Base-by-base conservation (phyloP, 1,140 invertebrate genomes). In the Lepidostoma basale region DNA sequence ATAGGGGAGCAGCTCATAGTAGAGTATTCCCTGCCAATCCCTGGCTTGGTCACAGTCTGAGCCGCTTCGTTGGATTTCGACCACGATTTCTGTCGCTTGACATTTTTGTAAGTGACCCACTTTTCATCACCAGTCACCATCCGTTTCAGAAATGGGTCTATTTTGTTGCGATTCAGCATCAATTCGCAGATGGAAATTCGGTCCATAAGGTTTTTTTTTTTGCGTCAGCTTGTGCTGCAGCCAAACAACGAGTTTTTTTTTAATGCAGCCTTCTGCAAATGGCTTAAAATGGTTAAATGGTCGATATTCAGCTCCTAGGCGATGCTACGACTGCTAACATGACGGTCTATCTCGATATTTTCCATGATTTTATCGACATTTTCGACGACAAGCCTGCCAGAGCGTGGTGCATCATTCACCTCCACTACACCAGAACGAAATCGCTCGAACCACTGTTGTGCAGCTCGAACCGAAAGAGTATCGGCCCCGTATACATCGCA, bases 271-370 rank as follows among this genome's bases (percentile, higher is more conserved):
- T 45, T 45, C 42, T 45, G 42, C 42, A 45, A 45, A 45, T 45
- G 2, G 42, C 20, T 45, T 18, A 45, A 45, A 45, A 5, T 18
- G 42, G 42, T 45, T 45, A 16, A 16, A 45, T 45, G 42, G 20
- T 45, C 12, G 42, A 45, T 45, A 45, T 45, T 45, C 42, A 45
- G 42, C 18, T 45, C 2, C 42, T 45, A 18, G 42, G 42, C 42
- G 12, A 45, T 45, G 14, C 42, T 45, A 45, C 12, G 42, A 45
- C 42, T 45, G 42, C 42, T 45, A 45, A 45, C 42, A 45, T 45
- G 12, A 45, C 42, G 42, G 42, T 45, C 42, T 45, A 45, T 45
- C 42, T 45, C 42, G 42, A 45, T 45, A 45, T 45, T 45, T 45
- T 45, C 42, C 42, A 45, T 45, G 42, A 16, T 45, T 45, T 45